A percentile compares a stretch with the other conserved stretches of the same genome.
Conservation (phyloP, 2,888 invertebrate genomes). For the Tachina grossa region DNA sequence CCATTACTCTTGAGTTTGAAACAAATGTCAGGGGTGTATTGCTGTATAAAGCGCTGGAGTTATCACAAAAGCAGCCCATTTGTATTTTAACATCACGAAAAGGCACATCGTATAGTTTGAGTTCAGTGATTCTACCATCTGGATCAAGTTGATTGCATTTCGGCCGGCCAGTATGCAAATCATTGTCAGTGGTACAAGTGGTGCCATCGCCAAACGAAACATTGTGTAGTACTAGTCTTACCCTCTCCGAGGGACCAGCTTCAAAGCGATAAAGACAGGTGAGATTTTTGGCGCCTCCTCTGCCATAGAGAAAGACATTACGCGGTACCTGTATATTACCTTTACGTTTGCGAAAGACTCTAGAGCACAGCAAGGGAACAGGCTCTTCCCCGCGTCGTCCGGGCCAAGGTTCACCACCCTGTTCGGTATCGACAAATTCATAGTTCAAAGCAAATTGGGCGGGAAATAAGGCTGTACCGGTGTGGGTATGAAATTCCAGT, state of each 20-base stretch:
- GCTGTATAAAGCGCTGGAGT: constrained; percentile 85
- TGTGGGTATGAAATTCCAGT: constrained; percentile 85
- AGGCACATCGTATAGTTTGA: constrained; percentile 87
- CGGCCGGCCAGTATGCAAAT: constrained; percentile 88
- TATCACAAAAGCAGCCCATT: constrained; percentile 91
- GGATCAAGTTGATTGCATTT: constrained; percentile 84
- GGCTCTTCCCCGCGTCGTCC: constrained; percentile 83
- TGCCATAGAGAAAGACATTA: constrained; percentile 92
- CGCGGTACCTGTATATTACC: constrained; percentile 87
- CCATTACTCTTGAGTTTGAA: constrained; percentile 88
- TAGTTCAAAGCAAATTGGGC: constrained; percentile 89
- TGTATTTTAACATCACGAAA: constrained; percentile 88
- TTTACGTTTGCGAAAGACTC: constrained; percentile 86
- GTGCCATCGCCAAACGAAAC: constrained; percentile 88
- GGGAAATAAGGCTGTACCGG: constrained; percentile 91
- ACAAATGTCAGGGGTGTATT: constrained; percentile 86
- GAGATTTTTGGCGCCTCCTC: constrained; percentile 90
- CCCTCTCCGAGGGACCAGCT: constrained; percentile 86
- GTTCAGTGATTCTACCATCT: constrained; percentile 83
- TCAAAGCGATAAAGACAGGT: constrained; percentile 91
- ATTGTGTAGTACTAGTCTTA: constrained; percentile 87
- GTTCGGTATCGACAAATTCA: constrained; percentile 92
- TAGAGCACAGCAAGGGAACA: constrained; percentile 84
- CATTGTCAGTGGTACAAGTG: constrained; percentile 87
- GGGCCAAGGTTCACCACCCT: constrained; percentile 88